Conservation (phyloP, 2,113 vertebrate genomes). For the Chelonoidis abingdonii region DNA sequence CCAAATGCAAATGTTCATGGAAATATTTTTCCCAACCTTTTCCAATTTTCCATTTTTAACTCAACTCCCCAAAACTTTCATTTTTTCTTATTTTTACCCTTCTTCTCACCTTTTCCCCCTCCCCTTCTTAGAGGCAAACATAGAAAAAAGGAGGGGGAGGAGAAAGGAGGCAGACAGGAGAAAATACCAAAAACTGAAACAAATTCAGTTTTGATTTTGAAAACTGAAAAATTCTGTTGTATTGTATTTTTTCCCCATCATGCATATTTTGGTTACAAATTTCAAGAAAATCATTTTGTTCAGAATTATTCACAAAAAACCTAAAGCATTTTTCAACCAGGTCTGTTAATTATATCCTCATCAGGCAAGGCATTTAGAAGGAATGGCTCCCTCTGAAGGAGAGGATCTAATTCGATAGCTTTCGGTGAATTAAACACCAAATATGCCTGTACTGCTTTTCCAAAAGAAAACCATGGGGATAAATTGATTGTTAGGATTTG, state of each 20-base stretch:
- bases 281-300: neutral
- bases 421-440: neutral
- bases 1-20: neutral
- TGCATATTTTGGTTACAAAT: neutral
- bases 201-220: neutral
- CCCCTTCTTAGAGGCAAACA: neutral
- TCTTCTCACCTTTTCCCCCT: neutral
- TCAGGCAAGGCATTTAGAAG: neutral
- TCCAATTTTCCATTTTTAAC: neutral
- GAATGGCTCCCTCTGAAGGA: neutral
- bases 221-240: neutral
- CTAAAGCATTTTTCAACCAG: neutral
- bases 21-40: neutral
- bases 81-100: neutral
- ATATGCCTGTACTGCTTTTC: neutral
- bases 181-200: neutral
- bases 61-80: neutral
- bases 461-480: neutral
- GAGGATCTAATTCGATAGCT: neutral
- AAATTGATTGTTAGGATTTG: neutral
- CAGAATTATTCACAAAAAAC: neutral
- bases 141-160: rapidly evolving
- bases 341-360: neutral
- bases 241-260: neutral
- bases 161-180: neutral